Evolutionary conservation across 2,113 vertebrate species (phyloP).

Genomic region (Colius striatus): DNA sequence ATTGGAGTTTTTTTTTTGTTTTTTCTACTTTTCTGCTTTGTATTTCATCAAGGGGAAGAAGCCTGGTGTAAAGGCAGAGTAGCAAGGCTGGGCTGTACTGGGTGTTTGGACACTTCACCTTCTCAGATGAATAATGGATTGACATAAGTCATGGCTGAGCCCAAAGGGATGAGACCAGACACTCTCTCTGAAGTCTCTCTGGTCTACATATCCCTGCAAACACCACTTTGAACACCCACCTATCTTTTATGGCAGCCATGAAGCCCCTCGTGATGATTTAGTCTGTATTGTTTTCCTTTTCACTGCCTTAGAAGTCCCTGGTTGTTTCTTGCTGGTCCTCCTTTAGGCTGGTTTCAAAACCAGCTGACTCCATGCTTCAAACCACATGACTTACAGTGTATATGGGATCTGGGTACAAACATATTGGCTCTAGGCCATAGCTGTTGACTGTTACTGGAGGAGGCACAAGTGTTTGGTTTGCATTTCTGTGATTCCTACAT

Average conservation of each 20-base stretch:
- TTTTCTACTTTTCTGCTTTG: background rate
- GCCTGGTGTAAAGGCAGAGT: background rate
- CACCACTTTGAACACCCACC: background rate
- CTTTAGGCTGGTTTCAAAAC: constrained; percentile 11
- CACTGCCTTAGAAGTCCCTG: background rate
- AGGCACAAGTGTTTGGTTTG: background rate
- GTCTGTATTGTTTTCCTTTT: background rate
- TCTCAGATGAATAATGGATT: background rate
- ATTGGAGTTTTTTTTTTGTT: background rate
- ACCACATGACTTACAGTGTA: background rate
- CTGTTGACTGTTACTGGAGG: background rate
- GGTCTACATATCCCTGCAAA: background rate
- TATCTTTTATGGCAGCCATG: background rate
- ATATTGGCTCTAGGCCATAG: background rate
- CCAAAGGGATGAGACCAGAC: background rate
- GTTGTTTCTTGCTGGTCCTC: background rate
- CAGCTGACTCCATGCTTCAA: background rate
- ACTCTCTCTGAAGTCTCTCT: background rate
- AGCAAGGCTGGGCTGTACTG: background rate
- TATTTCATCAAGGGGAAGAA: background rate
- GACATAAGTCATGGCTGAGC: background rate
- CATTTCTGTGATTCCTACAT: background rate
- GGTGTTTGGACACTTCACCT: background rate
- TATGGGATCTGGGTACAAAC: background rate
- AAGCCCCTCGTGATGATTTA: background rate